Evolutionary conservation across 2,797 vertebrate genomes (phyloP).

Genomic region (Chiroxiphia lanceolata): DNA sequence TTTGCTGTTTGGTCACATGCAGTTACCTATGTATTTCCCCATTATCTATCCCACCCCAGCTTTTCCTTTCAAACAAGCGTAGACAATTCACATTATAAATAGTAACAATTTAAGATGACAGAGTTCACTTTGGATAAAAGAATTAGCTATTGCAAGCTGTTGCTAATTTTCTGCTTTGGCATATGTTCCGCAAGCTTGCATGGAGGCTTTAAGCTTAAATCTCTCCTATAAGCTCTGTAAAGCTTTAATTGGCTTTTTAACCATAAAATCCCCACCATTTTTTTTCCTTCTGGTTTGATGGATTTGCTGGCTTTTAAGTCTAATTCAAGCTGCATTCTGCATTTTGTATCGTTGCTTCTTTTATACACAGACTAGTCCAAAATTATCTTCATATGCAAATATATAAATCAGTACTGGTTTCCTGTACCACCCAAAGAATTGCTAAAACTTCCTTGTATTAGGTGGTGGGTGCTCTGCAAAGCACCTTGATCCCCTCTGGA

Average conservation of each 20-base stretch:
- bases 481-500: neutral
- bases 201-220: neutral
- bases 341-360: neutral
- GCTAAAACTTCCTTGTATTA: neutral
- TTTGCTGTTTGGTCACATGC: neutral
- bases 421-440: neutral
- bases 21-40: neutral
- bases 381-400: neutral
- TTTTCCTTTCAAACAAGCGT: neutral
- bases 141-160: neutral
- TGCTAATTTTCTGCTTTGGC: slow-evolving; percentile 29
- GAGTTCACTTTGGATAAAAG: neutral
- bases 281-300: neutral
- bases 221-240: slow-evolving; percentile 15
- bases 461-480: neutral
- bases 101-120: neutral
- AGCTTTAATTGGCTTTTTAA: slow-evolving; percentile 40
- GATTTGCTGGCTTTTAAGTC: slow-evolving; percentile 18
- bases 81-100: neutral
- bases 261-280: neutral
- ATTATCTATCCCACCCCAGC: neutral
- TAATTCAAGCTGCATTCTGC: neutral
- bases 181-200: neutral
- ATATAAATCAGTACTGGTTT: neutral
- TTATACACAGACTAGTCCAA: neutral